These are phyloP conservation scores for Iselma pallidipennis DNA, from an alignment of 2,888 invertebrate species.

Conservation along the genomic window DNA sequence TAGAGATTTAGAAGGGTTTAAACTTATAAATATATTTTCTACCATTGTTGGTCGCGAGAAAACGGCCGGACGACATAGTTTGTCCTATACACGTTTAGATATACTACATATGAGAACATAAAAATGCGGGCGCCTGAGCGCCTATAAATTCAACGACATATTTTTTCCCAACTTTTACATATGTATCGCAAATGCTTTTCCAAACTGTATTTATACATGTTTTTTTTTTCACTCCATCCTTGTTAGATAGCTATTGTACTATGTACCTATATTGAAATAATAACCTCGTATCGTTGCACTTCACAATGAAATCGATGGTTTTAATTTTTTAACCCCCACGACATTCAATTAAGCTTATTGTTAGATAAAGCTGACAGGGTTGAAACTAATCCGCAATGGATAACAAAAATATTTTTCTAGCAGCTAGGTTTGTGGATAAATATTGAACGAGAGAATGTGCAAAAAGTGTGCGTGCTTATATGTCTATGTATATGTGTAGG, in stretches of 20 bases:
- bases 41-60: no score
- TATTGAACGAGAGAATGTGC: background rate
- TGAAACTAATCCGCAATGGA: background rate
- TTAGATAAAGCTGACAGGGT: background rate
- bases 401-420: background rate
- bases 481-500: no score
- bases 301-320: background rate
- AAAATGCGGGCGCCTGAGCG: constrained; percentile 44
- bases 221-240: constrained; percentile 12
- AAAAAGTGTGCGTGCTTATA: no score
- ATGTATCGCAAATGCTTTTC: constrained; percentile 38
- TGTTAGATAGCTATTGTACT: background rate
- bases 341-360: background rate
- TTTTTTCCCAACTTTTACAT: constrained; percentile 44
- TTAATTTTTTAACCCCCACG: background rate
- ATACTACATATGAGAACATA: constrained; percentile 47
- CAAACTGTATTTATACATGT: constrained; percentile 14
- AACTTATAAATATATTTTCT: constrained; percentile 37
- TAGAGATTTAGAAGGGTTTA: constrained; percentile 33
- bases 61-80: constrained; percentile 34
- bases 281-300: no score
- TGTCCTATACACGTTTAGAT: constrained; percentile 39
- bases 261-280: no score
- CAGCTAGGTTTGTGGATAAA: background rate
- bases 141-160: constrained; percentile 44